Base-by-base conservation (phyloP, 2,113 vertebrate species). In the Sceloporus tristichus region DNA sequence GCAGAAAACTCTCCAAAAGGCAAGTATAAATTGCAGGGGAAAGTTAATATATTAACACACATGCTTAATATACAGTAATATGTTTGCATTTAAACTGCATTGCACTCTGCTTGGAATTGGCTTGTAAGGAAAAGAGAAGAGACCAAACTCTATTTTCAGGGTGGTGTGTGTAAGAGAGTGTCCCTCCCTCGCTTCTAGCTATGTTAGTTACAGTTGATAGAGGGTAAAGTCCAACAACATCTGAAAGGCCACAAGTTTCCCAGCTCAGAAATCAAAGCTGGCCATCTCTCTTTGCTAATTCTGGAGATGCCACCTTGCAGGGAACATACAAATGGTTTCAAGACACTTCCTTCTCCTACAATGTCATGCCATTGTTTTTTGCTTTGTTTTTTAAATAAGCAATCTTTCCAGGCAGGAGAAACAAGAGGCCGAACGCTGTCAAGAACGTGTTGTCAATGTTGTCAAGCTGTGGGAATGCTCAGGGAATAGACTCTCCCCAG, bases 1-100 rank as follows among this genome's bases (percentile, higher is more conserved):
- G 13, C 59, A 62, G 59, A 62, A 59, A 62, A 62, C 59, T 62
- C 13, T 62, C 59, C 59, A 62, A 4, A 4, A 62, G 59, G 59
- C 14, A 62, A 62, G 3, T 59, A 59, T 59, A 59, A 10, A 59
- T 10, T 62, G 34, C 34, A 34, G 34, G 34, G 34, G 34, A 34
- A 34, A 34, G 34, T 34, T 96, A 95, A 96, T 94, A 92, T 95
- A 96, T 97, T 95, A 95, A 97, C 94, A 95, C 93, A 94, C 93
- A 95, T 92, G 79, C 91, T 95, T 97, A 96, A 96, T 96, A 96
- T 94, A 95, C 88, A 94, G 94, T 94, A 97, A 94, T 95, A 94
- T 91, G 95, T 95, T 95, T 96, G 92, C 85, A 94, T 81, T 94
- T 93, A 92, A 91, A 92, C 91, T 90, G 94, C 78, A 91, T 34